These are phyloP conservation scores for Plagodis pulveraria DNA, from an alignment of 2,888 invertebrate genomes.

Conservation along the genomic window DNA sequence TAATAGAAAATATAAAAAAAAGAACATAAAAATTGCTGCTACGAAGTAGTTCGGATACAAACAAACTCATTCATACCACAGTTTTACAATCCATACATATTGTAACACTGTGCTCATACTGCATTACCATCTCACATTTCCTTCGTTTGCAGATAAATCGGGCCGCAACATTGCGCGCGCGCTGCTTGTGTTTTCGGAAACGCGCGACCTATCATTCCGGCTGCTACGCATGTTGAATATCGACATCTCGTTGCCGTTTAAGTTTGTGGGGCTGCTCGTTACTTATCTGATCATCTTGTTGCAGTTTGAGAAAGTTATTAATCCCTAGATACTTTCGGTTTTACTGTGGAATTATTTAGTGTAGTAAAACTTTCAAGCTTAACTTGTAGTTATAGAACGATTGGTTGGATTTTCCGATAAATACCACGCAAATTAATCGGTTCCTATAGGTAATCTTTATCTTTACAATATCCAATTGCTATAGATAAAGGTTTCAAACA, in stretches of 20 bases:
- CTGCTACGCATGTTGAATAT: slow-evolving; percentile 69
- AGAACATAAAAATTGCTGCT: too few relatives aligned
- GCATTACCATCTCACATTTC: not conserved
- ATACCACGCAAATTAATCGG: too few relatives aligned
- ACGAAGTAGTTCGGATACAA: too few relatives aligned
- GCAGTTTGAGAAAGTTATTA: slow-evolving; percentile 68
- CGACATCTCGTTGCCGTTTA: slow-evolving; percentile 69
- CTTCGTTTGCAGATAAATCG: slow-evolving; percentile 59
- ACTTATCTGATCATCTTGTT: slow-evolving; percentile 72
- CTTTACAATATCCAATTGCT: too few relatives aligned
- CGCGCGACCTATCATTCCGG: slow-evolving; percentile 65
- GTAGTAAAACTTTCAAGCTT: not conserved
- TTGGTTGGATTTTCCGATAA: too few relatives aligned
- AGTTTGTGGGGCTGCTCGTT: slow-evolving; percentile 62
- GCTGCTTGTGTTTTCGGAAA: slow-evolving; percentile 64
- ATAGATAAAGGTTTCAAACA: too few relatives aligned
- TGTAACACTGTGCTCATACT: too few relatives aligned
- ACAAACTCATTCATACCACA: too few relatives aligned
- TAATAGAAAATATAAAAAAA: too few relatives aligned
- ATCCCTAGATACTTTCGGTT: slow-evolving; percentile 34
- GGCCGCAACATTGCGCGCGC: slow-evolving; percentile 64
- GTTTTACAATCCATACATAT: too few relatives aligned
- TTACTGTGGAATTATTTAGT: not conserved
- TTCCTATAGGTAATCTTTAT: too few relatives aligned
- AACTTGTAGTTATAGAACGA: not conserved